These are phyloP conservation scores for Salvelinus alpinus DNA, from an alignment of 2,113 vertebrate species.

Conservation along the genomic window DNA sequence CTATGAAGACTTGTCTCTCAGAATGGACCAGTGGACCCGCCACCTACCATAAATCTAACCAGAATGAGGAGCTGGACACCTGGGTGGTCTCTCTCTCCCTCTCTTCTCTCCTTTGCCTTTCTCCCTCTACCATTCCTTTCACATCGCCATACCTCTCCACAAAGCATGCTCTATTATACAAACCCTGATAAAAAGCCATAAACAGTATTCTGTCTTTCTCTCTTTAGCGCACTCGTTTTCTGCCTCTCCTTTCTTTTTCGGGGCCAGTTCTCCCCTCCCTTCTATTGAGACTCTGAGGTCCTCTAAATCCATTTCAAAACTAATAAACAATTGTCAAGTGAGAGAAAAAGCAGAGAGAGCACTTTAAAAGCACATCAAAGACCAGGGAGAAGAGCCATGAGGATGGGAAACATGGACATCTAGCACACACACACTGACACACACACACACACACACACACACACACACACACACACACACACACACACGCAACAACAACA, in stretches of 20 bases:
- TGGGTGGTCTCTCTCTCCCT: constrained; percentile 83
- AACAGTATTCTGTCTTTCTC: constrained; percentile 72
- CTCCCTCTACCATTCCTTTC: constrained; percentile 49
- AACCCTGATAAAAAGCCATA: constrained; percentile 83
- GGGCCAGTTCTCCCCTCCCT: constrained; percentile 45
- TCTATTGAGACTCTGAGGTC: constrained; percentile 69
- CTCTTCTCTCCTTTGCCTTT: constrained; percentile 17
- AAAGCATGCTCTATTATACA: constrained; percentile 74
- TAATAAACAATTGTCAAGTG: constrained; percentile 93
- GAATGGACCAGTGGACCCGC: constrained; percentile 11
- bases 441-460: constrained; percentile 36
- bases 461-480: constrained; percentile 23
- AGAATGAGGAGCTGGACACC: constrained; percentile 52
- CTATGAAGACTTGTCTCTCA: not conserved
- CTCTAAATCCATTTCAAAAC: constrained; percentile 86
- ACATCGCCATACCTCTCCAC: constrained; percentile 59
- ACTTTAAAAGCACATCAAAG: constrained; percentile 91
- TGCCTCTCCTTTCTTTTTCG: constrained; percentile 33
- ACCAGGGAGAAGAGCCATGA: constrained; percentile 51
- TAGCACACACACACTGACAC: constrained; percentile 37
- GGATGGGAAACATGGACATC: constrained; percentile 32
- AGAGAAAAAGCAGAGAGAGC: constrained; percentile 85
- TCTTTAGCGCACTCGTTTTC: not conserved
- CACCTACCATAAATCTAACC: constrained; percentile 43
- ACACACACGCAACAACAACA: constrained; percentile 40